Evolutionary conservation across 1,140 invertebrate species (phyloP).

Genomic region (Leptinotarsa lineolata): DNA sequence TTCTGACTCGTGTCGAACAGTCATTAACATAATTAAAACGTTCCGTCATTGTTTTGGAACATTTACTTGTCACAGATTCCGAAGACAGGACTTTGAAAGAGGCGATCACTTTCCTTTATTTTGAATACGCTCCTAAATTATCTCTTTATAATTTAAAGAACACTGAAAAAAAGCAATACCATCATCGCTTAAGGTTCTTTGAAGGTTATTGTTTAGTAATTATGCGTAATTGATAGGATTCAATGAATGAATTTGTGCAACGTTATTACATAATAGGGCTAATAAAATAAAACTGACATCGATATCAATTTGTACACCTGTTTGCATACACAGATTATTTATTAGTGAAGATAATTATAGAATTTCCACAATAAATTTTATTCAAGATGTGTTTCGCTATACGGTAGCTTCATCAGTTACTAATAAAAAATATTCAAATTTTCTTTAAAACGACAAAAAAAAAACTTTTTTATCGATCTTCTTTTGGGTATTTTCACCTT

Average conservation of each 20-base stretch:
- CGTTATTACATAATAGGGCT: no score
- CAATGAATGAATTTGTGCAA: neutral
- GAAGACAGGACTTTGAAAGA: neutral
- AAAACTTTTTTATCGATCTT: no score
- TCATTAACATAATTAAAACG: slow-evolving; percentile 9
- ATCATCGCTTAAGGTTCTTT: neutral
- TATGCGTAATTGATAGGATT: neutral
- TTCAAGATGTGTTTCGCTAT: no score
- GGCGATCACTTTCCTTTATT: neutral
- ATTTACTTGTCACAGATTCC: slow-evolving; percentile 8
- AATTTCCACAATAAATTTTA: no score
- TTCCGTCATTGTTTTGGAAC: slow-evolving; percentile 3
- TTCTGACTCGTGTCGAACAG: slow-evolving; percentile 3
- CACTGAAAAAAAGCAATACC: neutral
- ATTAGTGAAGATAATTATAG: no score
- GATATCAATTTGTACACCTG: no score
- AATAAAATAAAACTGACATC: no score
- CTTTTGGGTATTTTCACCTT: no score
- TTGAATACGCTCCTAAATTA: neutral
- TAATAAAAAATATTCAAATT: no score
- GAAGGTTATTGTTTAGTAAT: neutral
- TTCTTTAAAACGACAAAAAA: no score
- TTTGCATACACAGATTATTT: no score
- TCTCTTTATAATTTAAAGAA: neutral
- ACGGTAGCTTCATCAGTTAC: no score